Percentiles rank a stretch among this genome's conserved stretches.
Evolutionary conservation across 1,140 invertebrate species (phyloP).

Genomic region (Aleiodes sp.): DNA sequence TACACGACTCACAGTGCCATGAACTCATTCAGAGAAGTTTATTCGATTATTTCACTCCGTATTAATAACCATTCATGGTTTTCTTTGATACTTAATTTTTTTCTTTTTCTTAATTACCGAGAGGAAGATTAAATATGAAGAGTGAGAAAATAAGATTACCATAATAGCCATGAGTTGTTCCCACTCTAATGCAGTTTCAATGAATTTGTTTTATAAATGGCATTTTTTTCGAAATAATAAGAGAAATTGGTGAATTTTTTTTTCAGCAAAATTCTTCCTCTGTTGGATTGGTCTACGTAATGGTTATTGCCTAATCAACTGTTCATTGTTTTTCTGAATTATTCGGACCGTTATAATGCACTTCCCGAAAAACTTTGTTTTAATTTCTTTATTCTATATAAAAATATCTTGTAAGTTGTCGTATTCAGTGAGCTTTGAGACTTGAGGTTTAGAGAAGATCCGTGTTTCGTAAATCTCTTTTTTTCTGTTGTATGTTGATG

Average conservation of each 20-base stretch:
- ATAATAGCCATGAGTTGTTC: neutral
- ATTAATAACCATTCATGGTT: neutral
- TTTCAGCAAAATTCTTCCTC: no score
- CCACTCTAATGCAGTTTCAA: no score
- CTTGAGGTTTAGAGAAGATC: neutral
- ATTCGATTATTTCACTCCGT: no score
- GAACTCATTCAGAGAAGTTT: no score
- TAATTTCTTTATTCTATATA: neutral
- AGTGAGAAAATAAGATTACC: no score
- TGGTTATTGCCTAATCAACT: neutral
- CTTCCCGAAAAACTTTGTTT: neutral
- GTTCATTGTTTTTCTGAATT: no score
- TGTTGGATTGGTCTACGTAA: neutral
- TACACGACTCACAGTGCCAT: no score
- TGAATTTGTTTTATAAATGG: no score
- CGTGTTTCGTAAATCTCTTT: neutral
- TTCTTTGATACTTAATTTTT: neutral
- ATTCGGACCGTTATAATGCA: neutral
- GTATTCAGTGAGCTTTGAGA: neutral
- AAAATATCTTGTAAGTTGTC: neutral
- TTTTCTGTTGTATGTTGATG: conserved; percentile 26
- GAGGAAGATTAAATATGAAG: neutral
- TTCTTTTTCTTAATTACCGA: neutral
- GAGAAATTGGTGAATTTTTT: no score
- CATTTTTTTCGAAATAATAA: no score